Evolutionary conservation across 2,888 invertebrate genomes (phyloP).

Genomic region (Scelioninae gen. 2): DNA sequence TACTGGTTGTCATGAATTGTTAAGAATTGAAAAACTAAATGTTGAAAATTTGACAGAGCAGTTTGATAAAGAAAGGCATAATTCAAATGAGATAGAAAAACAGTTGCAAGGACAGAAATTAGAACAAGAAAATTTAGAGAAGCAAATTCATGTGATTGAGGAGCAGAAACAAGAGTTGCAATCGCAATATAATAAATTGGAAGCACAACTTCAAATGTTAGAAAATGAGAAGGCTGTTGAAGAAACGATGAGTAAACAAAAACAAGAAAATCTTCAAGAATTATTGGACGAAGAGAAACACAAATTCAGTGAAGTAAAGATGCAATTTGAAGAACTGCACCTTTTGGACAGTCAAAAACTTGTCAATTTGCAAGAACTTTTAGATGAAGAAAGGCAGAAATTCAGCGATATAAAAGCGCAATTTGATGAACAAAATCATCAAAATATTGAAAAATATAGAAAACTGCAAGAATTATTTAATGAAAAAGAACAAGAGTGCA

Average conservation of each 20-base stretch:
- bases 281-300: conserved; percentile 15
- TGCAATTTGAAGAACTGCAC: neutral
- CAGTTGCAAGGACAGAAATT: too few relatives aligned
- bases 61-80: too few relatives aligned
- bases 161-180: conserved; percentile 23
- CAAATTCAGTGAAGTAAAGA: neutral
- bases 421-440: conserved; percentile 13
- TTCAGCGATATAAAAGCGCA: neutral
- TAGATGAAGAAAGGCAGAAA: neutral
- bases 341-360: neutral
- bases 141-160: neutral
- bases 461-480: neutral
- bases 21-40: too few relatives aligned
- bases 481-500: conserved; percentile 4
- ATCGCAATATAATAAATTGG: conserved; percentile 14
- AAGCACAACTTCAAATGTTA: conserved; percentile 6
- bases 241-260: neutral
- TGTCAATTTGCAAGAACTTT: neutral
- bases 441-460: neutral
- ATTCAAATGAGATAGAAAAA: too few relatives aligned
- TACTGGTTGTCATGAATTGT: too few relatives aligned
- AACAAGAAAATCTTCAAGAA: neutral
- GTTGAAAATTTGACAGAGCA: too few relatives aligned
- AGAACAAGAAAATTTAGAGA: neutral
- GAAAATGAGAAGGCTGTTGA: neutral